Conservation (phyloP, 2,113 vertebrate genomes). For the Brienomyrus longianalis region DNA sequence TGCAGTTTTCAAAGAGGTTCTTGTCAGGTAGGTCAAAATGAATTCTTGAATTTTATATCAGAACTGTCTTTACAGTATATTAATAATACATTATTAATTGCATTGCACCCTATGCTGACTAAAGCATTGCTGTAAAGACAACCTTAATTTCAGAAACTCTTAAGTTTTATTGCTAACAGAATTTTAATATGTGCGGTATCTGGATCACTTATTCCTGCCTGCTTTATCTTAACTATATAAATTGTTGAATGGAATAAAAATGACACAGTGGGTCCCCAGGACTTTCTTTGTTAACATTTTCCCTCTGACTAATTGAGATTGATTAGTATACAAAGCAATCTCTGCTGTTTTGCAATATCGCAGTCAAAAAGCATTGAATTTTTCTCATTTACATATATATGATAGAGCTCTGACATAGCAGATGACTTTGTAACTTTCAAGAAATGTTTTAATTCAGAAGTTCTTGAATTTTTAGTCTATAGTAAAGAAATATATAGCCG, state of each 20-base stretch:
- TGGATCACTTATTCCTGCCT: background rate
- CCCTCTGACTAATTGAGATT: background rate
- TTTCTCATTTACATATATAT: background rate
- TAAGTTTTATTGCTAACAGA: background rate
- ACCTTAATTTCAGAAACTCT: background rate
- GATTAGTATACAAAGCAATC: background rate
- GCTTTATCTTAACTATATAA: background rate
- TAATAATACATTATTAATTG: background rate
- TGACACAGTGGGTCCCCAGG: background rate
- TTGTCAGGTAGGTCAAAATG: background rate
- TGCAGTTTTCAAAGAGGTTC: background rate
- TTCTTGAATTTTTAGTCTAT: background rate
- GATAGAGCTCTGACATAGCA: background rate
- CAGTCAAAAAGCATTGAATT: background rate
- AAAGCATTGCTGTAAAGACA: background rate
- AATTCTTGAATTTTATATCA: background rate
- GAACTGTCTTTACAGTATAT: background rate
- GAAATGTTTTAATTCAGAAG: background rate
- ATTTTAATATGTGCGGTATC: background rate
- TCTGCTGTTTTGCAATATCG: background rate
- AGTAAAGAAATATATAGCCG: background rate
- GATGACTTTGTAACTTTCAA: background rate
- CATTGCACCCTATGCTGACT: background rate
- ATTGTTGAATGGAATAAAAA: background rate
- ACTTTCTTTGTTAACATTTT: conserved; percentile 1